Evolutionary conservation across 2,888 invertebrate genomes (phyloP).

Genomic region (Myopa tessellatipennis): DNA sequence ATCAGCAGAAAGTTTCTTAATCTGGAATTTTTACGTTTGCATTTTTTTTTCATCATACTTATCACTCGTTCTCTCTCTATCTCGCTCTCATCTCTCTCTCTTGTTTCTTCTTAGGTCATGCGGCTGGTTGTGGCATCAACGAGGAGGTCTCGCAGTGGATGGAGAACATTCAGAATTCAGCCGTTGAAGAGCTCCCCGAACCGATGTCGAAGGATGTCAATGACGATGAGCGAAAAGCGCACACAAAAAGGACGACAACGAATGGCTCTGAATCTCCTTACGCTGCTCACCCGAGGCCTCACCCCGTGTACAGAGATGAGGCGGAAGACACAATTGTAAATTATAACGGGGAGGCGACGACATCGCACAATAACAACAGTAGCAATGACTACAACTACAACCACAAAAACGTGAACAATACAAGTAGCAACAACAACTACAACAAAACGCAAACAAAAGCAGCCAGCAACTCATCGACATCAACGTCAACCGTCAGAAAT

Average conservation of each 20-base stretch:
- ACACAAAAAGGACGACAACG: conserved; percentile 55
- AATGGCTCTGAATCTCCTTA: conserved; percentile 42
- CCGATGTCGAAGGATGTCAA: conserved; percentile 63
- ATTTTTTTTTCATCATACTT: conserved; percentile 24
- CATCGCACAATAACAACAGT: conserved; percentile 23
- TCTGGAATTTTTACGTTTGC: conserved; percentile 14
- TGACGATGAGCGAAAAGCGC: conserved; percentile 51
- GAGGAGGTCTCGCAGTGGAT: conserved; percentile 92
- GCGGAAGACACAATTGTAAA: not conserved
- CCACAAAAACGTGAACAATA: conserved; percentile 25
- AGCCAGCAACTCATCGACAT: conserved; percentile 33
- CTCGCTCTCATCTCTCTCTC: not conserved
- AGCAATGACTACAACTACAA: conserved; percentile 28
- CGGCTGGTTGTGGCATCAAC: conserved; percentile 88
- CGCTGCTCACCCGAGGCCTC: conserved; percentile 34
- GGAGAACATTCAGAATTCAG: conserved; percentile 88
- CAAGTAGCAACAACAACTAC: conserved; percentile 33
- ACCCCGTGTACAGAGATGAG: conserved; percentile 23
- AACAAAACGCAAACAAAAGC: conserved; percentile 43
- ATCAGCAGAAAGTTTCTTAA: conserved; percentile 55
- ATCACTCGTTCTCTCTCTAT: conserved; percentile 24
- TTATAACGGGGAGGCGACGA: conserved; percentile 29
- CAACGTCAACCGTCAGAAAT: conserved; percentile 29
- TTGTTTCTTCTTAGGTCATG: conserved; percentile 73
- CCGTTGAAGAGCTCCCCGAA: conserved; percentile 70